Evolutionary conservation across 2,797 vertebrate species (phyloP).

Genomic region (Helostoma temminkii): DNA sequence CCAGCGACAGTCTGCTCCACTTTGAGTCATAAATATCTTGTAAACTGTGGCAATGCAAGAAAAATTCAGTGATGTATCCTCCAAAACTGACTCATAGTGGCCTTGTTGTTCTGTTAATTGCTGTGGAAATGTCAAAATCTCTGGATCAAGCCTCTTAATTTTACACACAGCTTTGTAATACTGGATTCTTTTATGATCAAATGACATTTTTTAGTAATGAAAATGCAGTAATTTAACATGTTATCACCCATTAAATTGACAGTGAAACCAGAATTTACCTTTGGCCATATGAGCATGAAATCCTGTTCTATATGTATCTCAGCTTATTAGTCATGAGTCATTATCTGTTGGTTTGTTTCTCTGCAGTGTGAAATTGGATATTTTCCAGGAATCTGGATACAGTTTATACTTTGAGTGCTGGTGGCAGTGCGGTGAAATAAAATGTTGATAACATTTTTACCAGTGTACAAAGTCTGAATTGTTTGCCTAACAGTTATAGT

Average conservation of each 20-base stretch:
- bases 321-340: background rate
- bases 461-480: background rate
- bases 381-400: no score
- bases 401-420: no score
- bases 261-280: slow-evolving; percentile 14
- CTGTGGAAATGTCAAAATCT: background rate
- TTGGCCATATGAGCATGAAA: background rate
- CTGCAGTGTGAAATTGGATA: background rate
- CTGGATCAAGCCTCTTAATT: background rate
- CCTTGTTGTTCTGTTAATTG: background rate
- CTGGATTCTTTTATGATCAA: background rate
- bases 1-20: background rate
- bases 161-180: background rate
- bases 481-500: background rate
- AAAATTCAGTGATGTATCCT: background rate
- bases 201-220: background rate
- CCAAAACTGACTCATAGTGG: background rate
- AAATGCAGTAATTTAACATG: background rate
- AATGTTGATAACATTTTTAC: background rate
- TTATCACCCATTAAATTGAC: background rate
- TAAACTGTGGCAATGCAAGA: no score
- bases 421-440: background rate
- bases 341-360: background rate
- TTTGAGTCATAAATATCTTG: no score
- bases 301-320: background rate